Evolutionary conservation across 2,113 vertebrate species (phyloP).

Genomic region (Micromys minutus): DNA sequence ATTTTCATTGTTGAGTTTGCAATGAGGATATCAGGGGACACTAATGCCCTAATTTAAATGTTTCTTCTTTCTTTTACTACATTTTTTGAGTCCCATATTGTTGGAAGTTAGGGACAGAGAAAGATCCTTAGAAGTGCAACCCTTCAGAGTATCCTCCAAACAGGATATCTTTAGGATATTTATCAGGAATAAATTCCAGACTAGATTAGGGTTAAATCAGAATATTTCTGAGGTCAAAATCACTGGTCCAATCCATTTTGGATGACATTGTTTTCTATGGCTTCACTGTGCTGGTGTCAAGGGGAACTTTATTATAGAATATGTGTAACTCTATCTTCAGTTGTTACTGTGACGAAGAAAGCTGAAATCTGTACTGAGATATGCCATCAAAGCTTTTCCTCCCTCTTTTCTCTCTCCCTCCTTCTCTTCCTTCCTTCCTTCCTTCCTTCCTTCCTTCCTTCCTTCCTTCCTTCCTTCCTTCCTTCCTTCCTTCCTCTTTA

Average conservation of each 20-base stretch:
- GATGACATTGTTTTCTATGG: background rate
- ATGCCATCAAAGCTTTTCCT: background rate
- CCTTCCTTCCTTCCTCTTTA: background rate
- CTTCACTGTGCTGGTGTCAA: conserved; percentile 24
- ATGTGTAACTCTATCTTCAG: background rate
- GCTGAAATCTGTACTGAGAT: background rate
- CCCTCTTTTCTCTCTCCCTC: too few relatives aligned
- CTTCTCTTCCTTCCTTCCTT: background rate
- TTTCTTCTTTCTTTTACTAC: conserved; percentile 52
- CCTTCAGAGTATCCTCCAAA: background rate
- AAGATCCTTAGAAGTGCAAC: background rate
- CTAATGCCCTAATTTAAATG: conserved; percentile 13
- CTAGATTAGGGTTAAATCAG: conserved; percentile 30
- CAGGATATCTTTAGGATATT: conserved; percentile 9
- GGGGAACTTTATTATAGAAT: background rate
- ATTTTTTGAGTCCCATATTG: conserved; percentile 6
- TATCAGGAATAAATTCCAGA: background rate
- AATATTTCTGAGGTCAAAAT: conserved; percentile 20
- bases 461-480: background rate
- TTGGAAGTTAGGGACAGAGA: conserved; percentile 12
- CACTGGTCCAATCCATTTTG: conserved; percentile 13
- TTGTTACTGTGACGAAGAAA: background rate
- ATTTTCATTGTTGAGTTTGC: conserved; percentile 42
- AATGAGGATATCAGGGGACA: background rate
- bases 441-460: background rate